Evolutionary conservation across 2,888 invertebrate genomes (phyloP), one percentile per base, ranked within the genome.

Genomic region (Lasioglossum marginatum): DNA sequence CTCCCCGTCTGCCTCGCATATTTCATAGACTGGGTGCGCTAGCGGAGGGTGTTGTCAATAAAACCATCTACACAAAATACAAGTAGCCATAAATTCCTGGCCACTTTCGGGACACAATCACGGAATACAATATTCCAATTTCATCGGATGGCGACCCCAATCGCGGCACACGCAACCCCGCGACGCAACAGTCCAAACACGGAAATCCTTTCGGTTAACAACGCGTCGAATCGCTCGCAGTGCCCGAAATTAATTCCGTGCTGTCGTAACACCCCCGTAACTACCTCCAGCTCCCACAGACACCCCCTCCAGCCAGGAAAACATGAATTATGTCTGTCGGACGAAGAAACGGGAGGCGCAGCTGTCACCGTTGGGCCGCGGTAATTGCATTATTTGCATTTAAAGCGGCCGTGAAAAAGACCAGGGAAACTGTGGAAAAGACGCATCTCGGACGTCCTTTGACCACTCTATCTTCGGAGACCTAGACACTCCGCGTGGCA

Each of bases 371-470:
- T 31, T 72, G 57, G 71, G 66, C 79, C 77, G 68, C 73, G 77
- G 86, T 91, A 91, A 91, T 91, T 86, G 90, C 85, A 79, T 89
- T 91, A 91, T 91, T 91, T 91, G 91, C 90, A 91, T 91, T 87
- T 89, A 91, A 87, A 91, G 81, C 91, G 86, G 83, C 66, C 52
- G n/a, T 60, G 79, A 76, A 77, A 86, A 85, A 83, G 81, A 66
- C 14, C 60, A 19, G 74, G 63, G 52, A 79, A 70, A 63, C 40
- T 52, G 57, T 63, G 79, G 79, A 76, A 79, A 79, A 81, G 81
- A 74, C 77, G 37, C 79, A 52, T 40, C 80, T 70, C 78, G 37
- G 68, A 57, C 74, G 70, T 77, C 78, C 82, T 83, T 86, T 87
- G 76, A 85, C 82, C 82, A 79, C 71, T 84, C 90, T 77, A 85